A percentile compares a stretch with the other conserved stretches of the same genome.
Conservation (phyloP, 23 tunicate species). For the Botrylloides violaceus region DNA sequence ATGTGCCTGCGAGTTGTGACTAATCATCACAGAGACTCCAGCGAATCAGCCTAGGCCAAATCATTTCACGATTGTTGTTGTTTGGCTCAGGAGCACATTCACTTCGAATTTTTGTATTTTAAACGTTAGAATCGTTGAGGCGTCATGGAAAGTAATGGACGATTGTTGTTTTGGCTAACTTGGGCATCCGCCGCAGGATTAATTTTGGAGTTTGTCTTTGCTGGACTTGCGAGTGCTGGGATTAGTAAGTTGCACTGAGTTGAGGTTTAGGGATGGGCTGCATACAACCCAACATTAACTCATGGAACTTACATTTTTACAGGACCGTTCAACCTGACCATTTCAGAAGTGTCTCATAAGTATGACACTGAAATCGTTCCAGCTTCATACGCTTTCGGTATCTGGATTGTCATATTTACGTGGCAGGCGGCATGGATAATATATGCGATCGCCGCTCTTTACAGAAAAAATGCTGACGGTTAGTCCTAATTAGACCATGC, state of each 20-base stretch:
- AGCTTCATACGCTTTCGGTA: background rate
- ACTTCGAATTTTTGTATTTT: too few relatives aligned
- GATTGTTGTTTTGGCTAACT: background rate
- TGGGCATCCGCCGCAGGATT: background rate
- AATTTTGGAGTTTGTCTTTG: background rate
- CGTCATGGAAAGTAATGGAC: background rate
- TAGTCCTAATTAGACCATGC: too few relatives aligned
- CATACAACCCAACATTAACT: background rate
- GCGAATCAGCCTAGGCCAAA: too few relatives aligned
- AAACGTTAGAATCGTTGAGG: too few relatives aligned
- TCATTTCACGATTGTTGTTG: too few relatives aligned
- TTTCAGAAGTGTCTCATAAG: background rate
- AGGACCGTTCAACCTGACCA: background rate
- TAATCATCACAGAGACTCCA: too few relatives aligned
- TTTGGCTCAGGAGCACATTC: too few relatives aligned
- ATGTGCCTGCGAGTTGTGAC: too few relatives aligned
- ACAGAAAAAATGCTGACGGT: background rate
- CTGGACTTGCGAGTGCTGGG: background rate
- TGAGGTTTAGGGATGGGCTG: too few relatives aligned
- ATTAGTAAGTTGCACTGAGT: background rate
- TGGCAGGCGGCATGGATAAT: background rate
- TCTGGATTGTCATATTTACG: background rate
- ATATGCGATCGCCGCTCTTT: background rate
- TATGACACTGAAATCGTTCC: background rate
- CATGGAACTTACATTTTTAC: background rate